Evolutionary conservation across 2,797 vertebrate species (phyloP).

Genomic region (Synanceia verrucosa): DNA sequence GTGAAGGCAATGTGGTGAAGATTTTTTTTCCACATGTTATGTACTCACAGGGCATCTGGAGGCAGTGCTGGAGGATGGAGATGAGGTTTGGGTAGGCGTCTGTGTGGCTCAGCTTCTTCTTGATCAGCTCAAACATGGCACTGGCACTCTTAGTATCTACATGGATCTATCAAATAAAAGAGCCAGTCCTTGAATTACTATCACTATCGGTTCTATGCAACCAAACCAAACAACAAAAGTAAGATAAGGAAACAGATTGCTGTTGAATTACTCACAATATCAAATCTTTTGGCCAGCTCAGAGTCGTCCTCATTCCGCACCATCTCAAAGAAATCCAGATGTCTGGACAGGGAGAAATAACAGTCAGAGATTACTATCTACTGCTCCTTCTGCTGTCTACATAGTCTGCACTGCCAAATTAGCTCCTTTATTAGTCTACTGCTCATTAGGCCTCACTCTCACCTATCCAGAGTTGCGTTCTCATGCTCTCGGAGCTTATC

Average conservation of each 20-base stretch:
- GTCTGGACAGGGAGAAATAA: constrained; percentile 77
- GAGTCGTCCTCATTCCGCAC: constrained; percentile 97
- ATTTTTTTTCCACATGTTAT: too few species aligned
- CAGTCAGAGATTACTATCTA: background rate
- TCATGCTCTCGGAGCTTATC: constrained; percentile 95
- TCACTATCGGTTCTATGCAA: background rate
- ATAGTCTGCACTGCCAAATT: background rate
- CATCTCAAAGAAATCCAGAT: constrained; percentile 99
- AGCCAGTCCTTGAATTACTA: background rate
- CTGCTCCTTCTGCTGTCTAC: background rate
- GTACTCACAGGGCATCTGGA: constrained; percentile 96
- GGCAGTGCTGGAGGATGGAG: constrained; percentile 96
- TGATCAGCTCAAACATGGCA: constrained; percentile 97
- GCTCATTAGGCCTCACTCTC: constrained; percentile 21
- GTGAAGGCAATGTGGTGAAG: background rate
- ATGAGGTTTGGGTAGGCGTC: constrained; percentile 96
- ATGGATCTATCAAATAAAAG: constrained; percentile 82
- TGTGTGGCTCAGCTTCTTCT: constrained; percentile 94
- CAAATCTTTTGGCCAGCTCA: constrained; percentile 94
- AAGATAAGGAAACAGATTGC: background rate
- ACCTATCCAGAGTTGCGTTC: constrained; percentile 96
- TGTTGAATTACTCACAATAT: constrained; percentile 83
- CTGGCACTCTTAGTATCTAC: constrained; percentile 96
- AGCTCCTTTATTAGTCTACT: too few species aligned
- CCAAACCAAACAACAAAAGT: background rate